Evolutionary conservation across 2,888 invertebrate genomes (phyloP).

Genomic region (Plusia festucae): DNA sequence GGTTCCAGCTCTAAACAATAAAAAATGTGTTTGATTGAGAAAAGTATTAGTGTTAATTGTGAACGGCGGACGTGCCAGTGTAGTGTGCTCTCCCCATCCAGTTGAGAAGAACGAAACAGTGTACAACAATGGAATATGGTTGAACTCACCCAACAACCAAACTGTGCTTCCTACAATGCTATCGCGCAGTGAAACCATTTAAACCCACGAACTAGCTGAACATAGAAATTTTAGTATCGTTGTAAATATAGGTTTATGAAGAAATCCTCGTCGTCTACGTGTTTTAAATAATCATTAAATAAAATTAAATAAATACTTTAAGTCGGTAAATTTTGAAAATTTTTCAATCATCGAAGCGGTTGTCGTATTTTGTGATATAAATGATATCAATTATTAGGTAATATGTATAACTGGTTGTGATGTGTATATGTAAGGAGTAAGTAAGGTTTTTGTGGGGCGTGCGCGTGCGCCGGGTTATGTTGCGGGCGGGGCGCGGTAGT

Average conservation of each 20-base stretch:
- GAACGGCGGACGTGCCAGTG: conserved; percentile 84
- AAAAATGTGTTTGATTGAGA: conserved; percentile 87
- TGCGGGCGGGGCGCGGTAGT: conserved; percentile 74
- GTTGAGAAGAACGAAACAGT: conserved; percentile 82
- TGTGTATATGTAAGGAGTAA: conserved; percentile 87
- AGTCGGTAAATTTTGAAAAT: conserved; percentile 77
- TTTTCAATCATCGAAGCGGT: conserved; percentile 88
- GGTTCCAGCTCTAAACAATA: conserved; percentile 75
- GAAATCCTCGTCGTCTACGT: conserved; percentile 78
- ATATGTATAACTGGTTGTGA: conserved; percentile 85
- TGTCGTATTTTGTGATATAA: conserved; percentile 89
- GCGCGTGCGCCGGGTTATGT: conserved; percentile 81
- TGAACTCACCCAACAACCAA: conserved; percentile 75
- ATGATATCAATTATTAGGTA: conserved; percentile 67
- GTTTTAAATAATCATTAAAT: conserved; percentile 56
- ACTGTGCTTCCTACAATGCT: conserved; percentile 84
- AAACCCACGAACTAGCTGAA: conserved; percentile 56
- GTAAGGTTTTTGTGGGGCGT: conserved; percentile 67
- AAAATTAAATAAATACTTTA: conserved; percentile 28
- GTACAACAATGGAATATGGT: conserved; percentile 88
- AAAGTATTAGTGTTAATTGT: conserved; percentile 72
- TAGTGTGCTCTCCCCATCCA: conserved; percentile 72
- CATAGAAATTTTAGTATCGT: conserved; percentile 55
- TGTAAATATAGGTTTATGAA: conserved; percentile 71
- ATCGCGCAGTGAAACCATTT: conserved; percentile 74